A percentile compares a stretch with the other conserved stretches of the same genome.
Conservation (phyloP, 2,888 invertebrate genomes). For the Prosapia bicincta region DNA sequence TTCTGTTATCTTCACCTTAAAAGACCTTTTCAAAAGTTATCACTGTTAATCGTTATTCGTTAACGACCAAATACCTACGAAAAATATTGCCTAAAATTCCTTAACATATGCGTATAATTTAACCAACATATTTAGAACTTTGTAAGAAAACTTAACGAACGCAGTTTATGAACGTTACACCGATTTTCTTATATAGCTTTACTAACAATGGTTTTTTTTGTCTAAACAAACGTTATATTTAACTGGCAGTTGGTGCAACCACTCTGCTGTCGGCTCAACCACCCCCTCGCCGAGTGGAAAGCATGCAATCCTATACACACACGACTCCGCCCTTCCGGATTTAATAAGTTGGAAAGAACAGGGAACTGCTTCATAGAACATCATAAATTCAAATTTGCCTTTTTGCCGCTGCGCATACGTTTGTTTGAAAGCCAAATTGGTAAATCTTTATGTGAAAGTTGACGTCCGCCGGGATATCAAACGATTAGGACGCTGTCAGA, state of each 20-base stretch:
- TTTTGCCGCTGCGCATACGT: neutral
- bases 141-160: too few species aligned
- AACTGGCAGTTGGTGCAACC: neutral
- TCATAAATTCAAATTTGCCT: neutral
- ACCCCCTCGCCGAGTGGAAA: neutral
- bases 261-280: neutral
- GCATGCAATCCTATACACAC: conserved; percentile 1
- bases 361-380: neutral
- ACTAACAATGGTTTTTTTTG: too few species aligned
- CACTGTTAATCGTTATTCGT: too few species aligned
- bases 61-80: too few species aligned
- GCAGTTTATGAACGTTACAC: too few species aligned
- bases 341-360: neutral
- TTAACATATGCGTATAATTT: too few species aligned
- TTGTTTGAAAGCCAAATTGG: neutral
- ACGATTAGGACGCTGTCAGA: neutral
- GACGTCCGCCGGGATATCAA: neutral
- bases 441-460: neutral
- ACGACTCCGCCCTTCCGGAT: neutral
- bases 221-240: neutral
- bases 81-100: too few species aligned
- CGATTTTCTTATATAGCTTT: too few species aligned
- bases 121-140: too few species aligned
- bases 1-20: too few species aligned
- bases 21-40: too few species aligned